Conservation (phyloP, 2,113 vertebrate genomes). For the Bos indicus region DNA sequence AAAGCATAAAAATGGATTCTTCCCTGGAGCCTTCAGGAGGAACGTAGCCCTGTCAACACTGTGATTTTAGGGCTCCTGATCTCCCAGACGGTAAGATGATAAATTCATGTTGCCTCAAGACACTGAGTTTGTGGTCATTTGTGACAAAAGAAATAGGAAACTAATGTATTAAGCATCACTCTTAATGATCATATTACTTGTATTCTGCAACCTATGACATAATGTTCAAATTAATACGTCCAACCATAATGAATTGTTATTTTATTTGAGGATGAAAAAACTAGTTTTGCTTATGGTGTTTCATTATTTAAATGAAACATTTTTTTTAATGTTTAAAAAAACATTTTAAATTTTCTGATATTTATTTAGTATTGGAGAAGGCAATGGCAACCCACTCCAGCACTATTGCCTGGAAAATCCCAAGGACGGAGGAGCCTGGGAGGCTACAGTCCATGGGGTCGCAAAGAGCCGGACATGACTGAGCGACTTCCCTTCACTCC, state of each 20-base stretch:
- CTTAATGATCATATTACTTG: neutral
- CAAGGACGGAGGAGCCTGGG: too few species aligned
- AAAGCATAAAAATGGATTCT: neutral
- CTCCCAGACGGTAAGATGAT: neutral
- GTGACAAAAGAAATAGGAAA: neutral
- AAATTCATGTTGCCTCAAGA: neutral
- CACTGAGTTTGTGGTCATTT: neutral
- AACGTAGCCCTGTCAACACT: neutral
- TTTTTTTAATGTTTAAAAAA: neutral
- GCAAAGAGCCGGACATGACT: too few species aligned
- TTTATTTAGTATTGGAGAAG: neutral
- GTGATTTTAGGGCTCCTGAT: neutral
- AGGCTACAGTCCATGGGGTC: too few species aligned
- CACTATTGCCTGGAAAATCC: too few species aligned
- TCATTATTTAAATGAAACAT: neutral
- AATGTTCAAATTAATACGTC: neutral
- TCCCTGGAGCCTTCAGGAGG: neutral
- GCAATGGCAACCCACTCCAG: too few species aligned
- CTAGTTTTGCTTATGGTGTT: neutral
- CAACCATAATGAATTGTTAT: neutral
- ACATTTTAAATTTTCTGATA: neutral
- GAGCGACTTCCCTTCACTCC: too few species aligned
- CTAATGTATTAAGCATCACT: neutral
- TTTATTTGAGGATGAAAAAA: neutral
- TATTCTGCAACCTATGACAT: neutral